Conservation (phyloP, 1,140 invertebrate species). For the Trichonephila clavipes region DNA sequence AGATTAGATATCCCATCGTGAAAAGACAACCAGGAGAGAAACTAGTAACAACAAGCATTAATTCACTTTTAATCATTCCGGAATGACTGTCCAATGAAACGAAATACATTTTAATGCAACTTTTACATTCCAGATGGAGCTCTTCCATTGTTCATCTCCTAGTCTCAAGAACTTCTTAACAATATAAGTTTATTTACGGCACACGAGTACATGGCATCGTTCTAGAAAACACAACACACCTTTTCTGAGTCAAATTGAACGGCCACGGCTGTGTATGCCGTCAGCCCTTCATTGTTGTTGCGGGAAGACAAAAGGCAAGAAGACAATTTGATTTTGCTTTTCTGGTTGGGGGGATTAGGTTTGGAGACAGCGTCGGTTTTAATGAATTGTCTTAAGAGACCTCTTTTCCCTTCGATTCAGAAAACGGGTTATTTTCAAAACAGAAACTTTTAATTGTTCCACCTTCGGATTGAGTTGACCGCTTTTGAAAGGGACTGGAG, state of each 20-base stretch:
- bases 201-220: not conserved
- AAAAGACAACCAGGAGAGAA: too few relatives aligned
- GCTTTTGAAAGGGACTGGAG: not conserved
- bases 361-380: not conserved
- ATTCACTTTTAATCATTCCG: too few relatives aligned
- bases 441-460: slow-evolving; percentile 42
- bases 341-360: not conserved
- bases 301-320: not conserved
- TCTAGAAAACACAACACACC: not conserved
- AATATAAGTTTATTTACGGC: not conserved
- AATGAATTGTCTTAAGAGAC: slow-evolving; percentile 14
- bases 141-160: not conserved
- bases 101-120: slow-evolving; percentile 4
- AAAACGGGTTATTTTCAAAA: not conserved
- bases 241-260: slow-evolving; percentile 1
- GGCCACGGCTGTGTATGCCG: not conserved
- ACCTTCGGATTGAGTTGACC: slow-evolving; percentile 4
- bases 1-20: too few relatives aligned
- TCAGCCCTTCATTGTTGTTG: not conserved
- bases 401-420: not conserved
- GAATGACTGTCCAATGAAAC: not conserved
- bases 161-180: not conserved
- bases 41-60: too few relatives aligned
- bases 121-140: not conserved
- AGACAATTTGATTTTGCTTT: slow-evolving; percentile 31